A percentile compares a stretch with the other conserved stretches of the same genome.
Evolutionary conservation across 2,797 vertebrate species (phyloP).

Genomic region (Scleropages formosus): DNA sequence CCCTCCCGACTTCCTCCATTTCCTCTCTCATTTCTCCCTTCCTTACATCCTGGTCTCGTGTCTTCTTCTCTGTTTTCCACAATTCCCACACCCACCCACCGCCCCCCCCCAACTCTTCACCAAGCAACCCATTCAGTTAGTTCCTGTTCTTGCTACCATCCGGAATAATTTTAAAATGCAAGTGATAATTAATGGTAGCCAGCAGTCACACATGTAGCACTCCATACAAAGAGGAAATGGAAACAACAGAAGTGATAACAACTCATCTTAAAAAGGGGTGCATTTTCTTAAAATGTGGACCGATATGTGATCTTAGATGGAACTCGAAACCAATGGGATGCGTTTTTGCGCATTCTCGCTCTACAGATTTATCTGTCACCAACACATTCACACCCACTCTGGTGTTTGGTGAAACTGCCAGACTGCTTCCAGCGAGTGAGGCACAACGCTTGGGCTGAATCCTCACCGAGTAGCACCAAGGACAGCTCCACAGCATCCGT

Average conservation of each 20-base stretch:
- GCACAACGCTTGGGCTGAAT: too few relatives aligned
- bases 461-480: neutral
- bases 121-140: conserved; percentile 23
- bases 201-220: neutral
- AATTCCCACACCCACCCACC: neutral
- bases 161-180: neutral
- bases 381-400: too few relatives aligned
- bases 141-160: conserved; percentile 15
- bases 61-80: neutral
- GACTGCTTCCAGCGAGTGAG: too few relatives aligned
- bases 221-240: conserved; percentile 2
- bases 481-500: neutral
- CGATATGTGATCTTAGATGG: conserved; percentile 1
- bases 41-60: neutral
- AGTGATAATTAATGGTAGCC: conserved; percentile 12
- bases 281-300: neutral
- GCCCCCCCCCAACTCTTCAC: neutral
- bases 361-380: too few relatives aligned
- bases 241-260: neutral
- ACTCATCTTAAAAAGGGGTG: neutral
- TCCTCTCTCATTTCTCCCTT: conserved; percentile 18
- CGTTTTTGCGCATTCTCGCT: too few relatives aligned
- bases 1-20: conserved; percentile 32
- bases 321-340: neutral
- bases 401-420: too few relatives aligned